phyloP scores from a whole-genome alignment of 2,888 invertebrate genomes.

The Furcula furcula region DNA sequence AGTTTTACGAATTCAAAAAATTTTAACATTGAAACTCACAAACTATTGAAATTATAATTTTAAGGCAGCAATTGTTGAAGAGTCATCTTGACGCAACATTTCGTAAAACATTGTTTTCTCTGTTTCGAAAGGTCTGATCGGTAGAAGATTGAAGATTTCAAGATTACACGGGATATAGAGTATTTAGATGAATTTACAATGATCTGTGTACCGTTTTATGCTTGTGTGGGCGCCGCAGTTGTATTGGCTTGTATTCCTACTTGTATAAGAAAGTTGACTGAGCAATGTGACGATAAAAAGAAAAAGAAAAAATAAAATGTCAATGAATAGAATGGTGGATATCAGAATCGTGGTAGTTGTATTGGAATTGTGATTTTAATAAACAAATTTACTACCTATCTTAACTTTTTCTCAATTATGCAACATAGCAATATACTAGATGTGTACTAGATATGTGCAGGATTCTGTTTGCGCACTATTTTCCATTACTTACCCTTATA shows the following conservation, averaged over 20 bases:
- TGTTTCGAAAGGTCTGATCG: conserved; percentile 41
- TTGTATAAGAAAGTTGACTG: no score
- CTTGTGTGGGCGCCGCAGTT: conserved; percentile 39
- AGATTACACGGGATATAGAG: not conserved
- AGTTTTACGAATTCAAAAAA: conserved; percentile 50
- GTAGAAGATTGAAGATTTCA: conserved; percentile 29
- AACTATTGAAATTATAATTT: no score
- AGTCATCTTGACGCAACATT: conserved; percentile 19
- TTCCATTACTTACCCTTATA: no score
- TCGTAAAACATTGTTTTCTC: conserved; percentile 59
- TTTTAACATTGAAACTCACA: conserved; percentile 1
- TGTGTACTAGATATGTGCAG: no score
- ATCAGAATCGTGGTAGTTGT: conserved; percentile 9
- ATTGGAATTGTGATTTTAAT: conserved; percentile 1
- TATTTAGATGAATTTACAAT: conserved; percentile 25
- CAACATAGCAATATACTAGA: no score
- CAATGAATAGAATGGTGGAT: conserved; percentile 38
- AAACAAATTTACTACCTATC: no score
- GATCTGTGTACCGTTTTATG: conserved; percentile 50
- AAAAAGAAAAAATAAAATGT: conserved; percentile 15
- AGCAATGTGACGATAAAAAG: conserved; percentile 21
- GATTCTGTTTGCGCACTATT: no score
- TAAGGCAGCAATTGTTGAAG: conserved; percentile 66
- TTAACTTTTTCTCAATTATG: no score
- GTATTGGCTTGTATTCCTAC: conserved; percentile 41